Conservation (phyloP, 2,113 vertebrate species). For the Dryoscopus gambensis region DNA sequence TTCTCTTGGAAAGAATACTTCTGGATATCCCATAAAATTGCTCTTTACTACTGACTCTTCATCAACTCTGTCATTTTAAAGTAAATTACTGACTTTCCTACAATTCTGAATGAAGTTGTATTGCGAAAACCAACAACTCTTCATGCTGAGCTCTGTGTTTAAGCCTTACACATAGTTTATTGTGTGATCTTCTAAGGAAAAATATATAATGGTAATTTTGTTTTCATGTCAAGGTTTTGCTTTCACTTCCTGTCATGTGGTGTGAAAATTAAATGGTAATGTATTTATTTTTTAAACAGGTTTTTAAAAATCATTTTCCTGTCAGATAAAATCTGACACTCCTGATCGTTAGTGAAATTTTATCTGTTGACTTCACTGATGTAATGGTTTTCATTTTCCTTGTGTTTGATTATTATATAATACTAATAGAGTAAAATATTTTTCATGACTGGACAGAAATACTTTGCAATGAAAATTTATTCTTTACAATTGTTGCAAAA, state of each 20-base stretch:
- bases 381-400: neutral
- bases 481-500: neutral
- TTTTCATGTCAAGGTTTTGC: neutral
- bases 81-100: neutral
- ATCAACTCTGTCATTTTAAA: neutral
- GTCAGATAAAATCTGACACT: neutral
- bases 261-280: neutral
- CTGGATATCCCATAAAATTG: constrained; percentile 14
- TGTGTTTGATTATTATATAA: neutral
- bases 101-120: neutral
- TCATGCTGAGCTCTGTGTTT: neutral
- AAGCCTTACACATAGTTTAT: neutral
- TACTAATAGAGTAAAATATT: neutral
- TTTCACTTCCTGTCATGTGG: neutral
- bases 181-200: neutral
- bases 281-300: neutral
- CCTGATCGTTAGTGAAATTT: neutral
- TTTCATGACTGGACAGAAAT: neutral
- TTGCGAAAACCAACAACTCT: neutral
- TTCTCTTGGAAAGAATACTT: neutral
- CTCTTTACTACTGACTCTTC: neutral
- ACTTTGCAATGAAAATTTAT: neutral
- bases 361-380: neutral
- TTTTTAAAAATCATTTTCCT: neutral
- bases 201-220: neutral